Percentiles rank a stretch among this genome's conserved stretches.
Evolutionary conservation across 2,113 vertebrate species (phyloP).

Genomic region (Okapia johnstoni): DNA sequence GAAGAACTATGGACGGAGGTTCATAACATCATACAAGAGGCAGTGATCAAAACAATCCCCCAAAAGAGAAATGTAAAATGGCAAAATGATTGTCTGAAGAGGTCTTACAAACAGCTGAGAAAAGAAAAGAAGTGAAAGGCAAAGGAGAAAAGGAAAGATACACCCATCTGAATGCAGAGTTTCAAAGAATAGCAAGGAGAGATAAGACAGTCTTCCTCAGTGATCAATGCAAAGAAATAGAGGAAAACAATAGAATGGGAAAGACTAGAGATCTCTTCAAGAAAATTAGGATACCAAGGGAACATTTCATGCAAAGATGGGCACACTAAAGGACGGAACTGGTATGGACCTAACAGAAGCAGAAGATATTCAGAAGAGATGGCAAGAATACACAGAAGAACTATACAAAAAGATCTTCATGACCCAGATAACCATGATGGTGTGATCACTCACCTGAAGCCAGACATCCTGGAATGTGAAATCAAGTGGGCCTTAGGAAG

Average conservation of each 20-base stretch:
- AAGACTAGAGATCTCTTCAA: not conserved
- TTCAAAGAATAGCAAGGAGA: not conserved
- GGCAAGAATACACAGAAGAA: not conserved
- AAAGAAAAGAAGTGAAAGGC: not conserved
- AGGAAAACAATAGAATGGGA: too few species aligned
- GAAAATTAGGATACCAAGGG: not conserved
- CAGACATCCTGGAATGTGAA: not conserved
- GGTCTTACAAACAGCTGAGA: not conserved
- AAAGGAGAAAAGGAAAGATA: not conserved
- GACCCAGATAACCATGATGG: not conserved
- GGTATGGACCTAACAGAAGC: not conserved
- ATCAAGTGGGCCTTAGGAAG: not conserved
- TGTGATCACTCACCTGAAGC: not conserved
- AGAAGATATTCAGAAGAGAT: not conserved
- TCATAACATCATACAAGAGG: not conserved
- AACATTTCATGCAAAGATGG: not conserved
- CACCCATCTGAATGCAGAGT: not conserved
- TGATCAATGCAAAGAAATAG: too few species aligned
- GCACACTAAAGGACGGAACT: not conserved
- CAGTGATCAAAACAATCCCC: not conserved
- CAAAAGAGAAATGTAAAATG: not conserved
- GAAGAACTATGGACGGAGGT: not conserved
- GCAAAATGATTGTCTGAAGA: not conserved
- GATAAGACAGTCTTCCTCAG: too few species aligned
- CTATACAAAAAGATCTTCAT: not conserved